Base-by-base conservation (phyloP, 2,888 invertebrate genomes). In the Neoitamus cyanurus region DNA sequence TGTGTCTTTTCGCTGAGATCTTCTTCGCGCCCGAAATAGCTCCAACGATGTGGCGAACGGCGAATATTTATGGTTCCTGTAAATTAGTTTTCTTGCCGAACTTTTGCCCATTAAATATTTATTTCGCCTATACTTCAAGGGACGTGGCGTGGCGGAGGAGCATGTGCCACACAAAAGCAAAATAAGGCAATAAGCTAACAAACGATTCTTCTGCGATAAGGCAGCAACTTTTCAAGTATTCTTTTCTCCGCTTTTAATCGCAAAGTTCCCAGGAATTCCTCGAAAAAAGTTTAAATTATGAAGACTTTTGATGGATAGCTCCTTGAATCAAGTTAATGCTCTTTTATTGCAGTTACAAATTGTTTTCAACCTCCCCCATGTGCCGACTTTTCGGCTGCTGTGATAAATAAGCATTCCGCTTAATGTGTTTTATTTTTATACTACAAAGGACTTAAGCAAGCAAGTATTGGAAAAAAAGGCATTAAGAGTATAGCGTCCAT, bases 11-110 rank as follows among this genome's bases (percentile, higher is more conserved):
- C 28, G 0, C 31, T 11, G 48, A 48, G 9, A 34, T 9, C 13
- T 25, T 48, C 37, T 37, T 20, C 9, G 3, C 20, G 15, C 80
- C 25, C 30, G 36, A 82, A 34, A 80, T 13, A 11, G n/a, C 15
- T 28, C 11, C 48, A 58, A 58, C 1, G 37, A 15, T 78, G 28
- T 78, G 20, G 78, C 37, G 78, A 48, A 78, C 46, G 9, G 36
- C 82, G 42, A 82, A 82, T 82, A 82, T 82, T 82, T 82, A 82
- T 82, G 82, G 68, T 68, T 69, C 28, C 37, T 34, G 34, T 25
- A 82, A 82, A 82, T 82, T 82, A 82, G 82, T 82, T 69, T 82
- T 82, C 69, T 82, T 82, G 25, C 82, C 37, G 25, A 82, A 69
- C 34, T 69, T 82, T 78, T 31, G 28, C 34, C 78, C 78, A 78